phyloP scores from a whole-genome alignment of 1,140 invertebrate species.

The Trachymyrmex septentrionalis region DNA sequence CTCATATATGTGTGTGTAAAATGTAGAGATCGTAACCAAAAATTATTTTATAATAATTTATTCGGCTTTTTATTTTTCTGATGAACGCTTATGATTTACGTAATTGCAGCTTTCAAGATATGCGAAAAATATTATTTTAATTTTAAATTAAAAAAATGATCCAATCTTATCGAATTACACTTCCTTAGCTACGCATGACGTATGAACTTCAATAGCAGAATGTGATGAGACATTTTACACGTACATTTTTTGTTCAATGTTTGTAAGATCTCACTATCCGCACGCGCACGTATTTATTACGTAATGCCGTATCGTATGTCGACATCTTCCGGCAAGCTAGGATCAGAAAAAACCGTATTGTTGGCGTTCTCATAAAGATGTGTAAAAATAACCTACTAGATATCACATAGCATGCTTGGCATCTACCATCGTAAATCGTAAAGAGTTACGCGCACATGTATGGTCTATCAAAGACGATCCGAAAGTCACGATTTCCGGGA shows the following conservation, averaged over 20 bases:
- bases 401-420: neutral
- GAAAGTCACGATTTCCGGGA: slow-evolving; percentile 78
- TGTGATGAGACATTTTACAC: neutral
- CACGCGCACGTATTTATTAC: slow-evolving; percentile 19
- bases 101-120: neutral
- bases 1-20: neutral
- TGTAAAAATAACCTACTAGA: slow-evolving; percentile 37
- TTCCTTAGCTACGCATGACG: neutral
- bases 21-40: neutral
- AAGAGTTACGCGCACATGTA: slow-evolving; percentile 65
- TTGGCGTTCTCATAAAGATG: slow-evolving; percentile 17
- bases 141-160: neutral
- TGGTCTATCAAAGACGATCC: slow-evolving; percentile 42
- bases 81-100: neutral
- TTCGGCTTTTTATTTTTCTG: neutral
- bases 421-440: slow-evolving; percentile 52
- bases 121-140: neutral
- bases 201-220: neutral
- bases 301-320: slow-evolving; percentile 27
- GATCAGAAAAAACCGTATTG: neutral
- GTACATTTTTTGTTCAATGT: neutral
- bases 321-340: slow-evolving; percentile 3
- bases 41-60: neutral
- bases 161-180: neutral
- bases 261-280: slow-evolving; percentile 11